Conservation (phyloP, 2,888 invertebrate genomes). For the Rhagophthalmus giganteus region DNA sequence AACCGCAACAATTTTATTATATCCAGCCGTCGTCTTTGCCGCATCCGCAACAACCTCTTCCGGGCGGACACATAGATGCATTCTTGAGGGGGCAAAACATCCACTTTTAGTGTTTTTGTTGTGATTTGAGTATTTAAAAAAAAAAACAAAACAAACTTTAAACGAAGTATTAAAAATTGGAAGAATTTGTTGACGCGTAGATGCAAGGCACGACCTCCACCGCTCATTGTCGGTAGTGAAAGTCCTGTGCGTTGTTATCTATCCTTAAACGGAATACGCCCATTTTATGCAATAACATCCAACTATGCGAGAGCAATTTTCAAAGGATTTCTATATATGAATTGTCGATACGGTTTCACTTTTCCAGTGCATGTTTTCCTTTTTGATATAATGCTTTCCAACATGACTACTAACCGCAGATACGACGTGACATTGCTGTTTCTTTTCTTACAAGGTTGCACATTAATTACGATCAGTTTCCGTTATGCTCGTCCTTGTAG, state of each 20-base stretch:
- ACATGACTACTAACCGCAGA: constrained; percentile 8
- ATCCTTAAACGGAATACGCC: constrained; percentile 39
- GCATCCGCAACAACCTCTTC: constrained; percentile 51
- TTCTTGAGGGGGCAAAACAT: constrained; percentile 75
- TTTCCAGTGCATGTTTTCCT: constrained; percentile 31
- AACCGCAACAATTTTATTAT: constrained; percentile 61
- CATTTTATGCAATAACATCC: constrained; percentile 40
- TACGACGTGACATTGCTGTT: constrained; percentile 14
- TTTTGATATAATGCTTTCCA: constrained; percentile 25
- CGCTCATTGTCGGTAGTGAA: constrained; percentile 39
- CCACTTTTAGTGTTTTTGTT: constrained; percentile 57
- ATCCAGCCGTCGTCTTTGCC: constrained; percentile 56
- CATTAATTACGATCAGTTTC: constrained; percentile 13
- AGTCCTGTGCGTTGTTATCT: constrained; percentile 38
- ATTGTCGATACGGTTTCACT: constrained; percentile 29
- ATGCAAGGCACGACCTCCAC: constrained; percentile 32
- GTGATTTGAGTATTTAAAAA: constrained; percentile 3
- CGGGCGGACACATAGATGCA: constrained; percentile 76
- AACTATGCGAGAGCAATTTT: constrained; percentile 39
- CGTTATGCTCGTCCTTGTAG: constrained; percentile 17
- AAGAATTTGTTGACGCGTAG: constrained; percentile 1
- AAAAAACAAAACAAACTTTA: neutral
- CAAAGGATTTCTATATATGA: constrained; percentile 25
- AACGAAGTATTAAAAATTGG: too few relatives aligned
- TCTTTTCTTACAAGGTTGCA: constrained; percentile 15